A percentile compares a stretch with the other conserved stretches of the same genome.
Conservation (phyloP, 1,140 invertebrate species). For the Cydia splendana region DNA sequence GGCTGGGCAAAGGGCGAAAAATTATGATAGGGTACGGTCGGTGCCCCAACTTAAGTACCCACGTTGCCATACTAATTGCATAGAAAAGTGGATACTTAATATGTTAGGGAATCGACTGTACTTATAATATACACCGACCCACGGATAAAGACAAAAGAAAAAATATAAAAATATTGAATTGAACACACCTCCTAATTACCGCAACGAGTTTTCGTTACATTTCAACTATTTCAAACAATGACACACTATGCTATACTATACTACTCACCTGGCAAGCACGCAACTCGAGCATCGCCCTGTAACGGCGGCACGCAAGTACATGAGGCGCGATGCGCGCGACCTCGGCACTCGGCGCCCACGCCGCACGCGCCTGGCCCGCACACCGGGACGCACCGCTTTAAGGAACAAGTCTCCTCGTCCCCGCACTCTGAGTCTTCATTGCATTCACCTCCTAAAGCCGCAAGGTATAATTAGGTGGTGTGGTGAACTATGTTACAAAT, state of each 20-base stretch:
- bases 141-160: no score
- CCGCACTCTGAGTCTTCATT: constrained; percentile 80
- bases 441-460: constrained; percentile 82
- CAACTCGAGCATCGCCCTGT: constrained; percentile 89
- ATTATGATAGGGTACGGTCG: no score
- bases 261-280: constrained; percentile 85
- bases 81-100: no score
- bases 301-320: constrained; percentile 89
- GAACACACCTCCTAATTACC: no score
- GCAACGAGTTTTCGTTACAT: no score
- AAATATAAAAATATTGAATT: no score
- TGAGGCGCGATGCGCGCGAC: constrained; percentile 86
- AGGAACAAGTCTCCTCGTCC: constrained; percentile 86
- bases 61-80: no score
- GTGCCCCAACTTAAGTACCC: no score
- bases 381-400: constrained; percentile 87
- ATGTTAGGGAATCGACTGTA: no score
- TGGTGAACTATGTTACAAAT: neutral
- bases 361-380: constrained; percentile 89
- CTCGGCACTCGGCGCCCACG: constrained; percentile 87
- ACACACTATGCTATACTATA: neutral
- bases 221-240: no score
- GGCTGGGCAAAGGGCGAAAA: no score
- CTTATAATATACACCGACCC: no score
- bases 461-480: neutral